A percentile compares a stretch with the other conserved stretches of the same genome.
These are phyloP conservation scores for Vanacampus margaritifer DNA, from an alignment of 2,113 vertebrate genomes.

Conservation along the genomic window DNA sequence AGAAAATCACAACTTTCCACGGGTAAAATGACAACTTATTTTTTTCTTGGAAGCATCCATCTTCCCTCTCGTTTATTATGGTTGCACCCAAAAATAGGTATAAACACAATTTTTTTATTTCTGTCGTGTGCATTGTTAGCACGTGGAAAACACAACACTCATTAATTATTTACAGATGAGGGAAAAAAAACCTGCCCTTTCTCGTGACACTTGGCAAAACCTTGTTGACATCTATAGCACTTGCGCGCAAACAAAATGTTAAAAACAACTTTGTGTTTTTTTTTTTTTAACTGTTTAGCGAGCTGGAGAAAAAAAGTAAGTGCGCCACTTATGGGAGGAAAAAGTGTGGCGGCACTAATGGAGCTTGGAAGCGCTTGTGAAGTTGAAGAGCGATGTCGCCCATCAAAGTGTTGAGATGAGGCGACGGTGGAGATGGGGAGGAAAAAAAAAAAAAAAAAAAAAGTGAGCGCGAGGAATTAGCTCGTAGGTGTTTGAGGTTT, in stretches of 20 bases:
- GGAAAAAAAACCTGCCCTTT: neutral
- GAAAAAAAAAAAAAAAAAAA: neutral
- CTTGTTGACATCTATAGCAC: neutral
- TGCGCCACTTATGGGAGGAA: constrained; percentile 8
- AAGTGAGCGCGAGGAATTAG: constrained; percentile 31
- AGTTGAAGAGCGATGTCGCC: constrained; percentile 14
- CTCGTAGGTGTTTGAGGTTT: constrained; percentile 63
- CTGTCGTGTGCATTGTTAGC: constrained; percentile 8
- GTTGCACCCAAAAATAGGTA: neutral
- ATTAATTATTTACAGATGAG: constrained; percentile 27
- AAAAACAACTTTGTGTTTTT: neutral
- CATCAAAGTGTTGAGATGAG: constrained; percentile 11
- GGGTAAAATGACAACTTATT: neutral
- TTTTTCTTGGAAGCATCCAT: neutral
- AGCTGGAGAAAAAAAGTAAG: neutral
- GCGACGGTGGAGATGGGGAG: neutral
- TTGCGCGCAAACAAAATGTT: neutral
- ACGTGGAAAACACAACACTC: constrained; percentile 5
- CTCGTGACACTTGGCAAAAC: neutral
- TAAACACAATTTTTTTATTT: constrained; percentile 1
- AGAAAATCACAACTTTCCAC: too few relatives aligned
- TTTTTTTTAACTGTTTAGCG: neutral
- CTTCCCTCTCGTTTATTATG: neutral
- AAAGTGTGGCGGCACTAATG: constrained; percentile 13
- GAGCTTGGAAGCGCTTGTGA: constrained; percentile 12